These are phyloP conservation scores for Chaetogeoica ovagalla DNA, from an alignment of 2,888 invertebrate genomes.

Conservation along the genomic window DNA sequence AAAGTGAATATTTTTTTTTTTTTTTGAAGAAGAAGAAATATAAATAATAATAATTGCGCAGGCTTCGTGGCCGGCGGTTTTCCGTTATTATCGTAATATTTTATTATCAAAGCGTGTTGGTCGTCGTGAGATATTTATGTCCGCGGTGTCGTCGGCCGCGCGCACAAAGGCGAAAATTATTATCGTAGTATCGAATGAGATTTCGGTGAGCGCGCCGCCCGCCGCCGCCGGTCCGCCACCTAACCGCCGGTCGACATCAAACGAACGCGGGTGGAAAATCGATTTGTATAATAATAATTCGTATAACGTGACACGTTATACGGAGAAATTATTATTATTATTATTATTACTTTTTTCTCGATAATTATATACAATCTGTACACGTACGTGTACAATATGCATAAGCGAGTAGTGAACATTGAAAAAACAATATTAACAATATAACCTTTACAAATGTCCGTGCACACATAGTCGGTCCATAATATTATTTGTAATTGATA, in stretches of 20 bases:
- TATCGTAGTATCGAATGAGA: too few species aligned
- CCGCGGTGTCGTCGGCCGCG: neutral
- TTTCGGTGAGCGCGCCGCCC: neutral
- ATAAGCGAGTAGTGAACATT: too few species aligned
- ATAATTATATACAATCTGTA: too few species aligned
- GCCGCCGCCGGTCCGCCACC: neutral
- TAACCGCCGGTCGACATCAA: slow-evolving; percentile 46
- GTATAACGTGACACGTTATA: neutral
- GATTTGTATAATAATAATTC: slow-evolving; percentile 5
- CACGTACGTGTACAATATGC: too few species aligned
- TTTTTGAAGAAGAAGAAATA: too few species aligned
- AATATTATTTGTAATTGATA: too few species aligned
- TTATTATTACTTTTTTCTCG: too few species aligned
- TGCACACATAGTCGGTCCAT: too few species aligned
- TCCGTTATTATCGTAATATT: neutral
- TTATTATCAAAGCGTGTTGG: neutral
- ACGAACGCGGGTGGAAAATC: slow-evolving; percentile 37
- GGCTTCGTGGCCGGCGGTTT: neutral
- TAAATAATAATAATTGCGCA: neutral
- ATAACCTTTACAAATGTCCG: too few species aligned
- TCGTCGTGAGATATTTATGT: slow-evolving; percentile 13
- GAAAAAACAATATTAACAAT: too few species aligned
- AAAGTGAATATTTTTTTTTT: neutral
- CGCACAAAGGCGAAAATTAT: too few species aligned
- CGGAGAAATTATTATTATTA: neutral